A percentile compares a stretch with the other conserved stretches of the same genome.
Evolutionary conservation across 1,140 invertebrate genomes (phyloP).

Genomic region (Papilio aristodemus): DNA sequence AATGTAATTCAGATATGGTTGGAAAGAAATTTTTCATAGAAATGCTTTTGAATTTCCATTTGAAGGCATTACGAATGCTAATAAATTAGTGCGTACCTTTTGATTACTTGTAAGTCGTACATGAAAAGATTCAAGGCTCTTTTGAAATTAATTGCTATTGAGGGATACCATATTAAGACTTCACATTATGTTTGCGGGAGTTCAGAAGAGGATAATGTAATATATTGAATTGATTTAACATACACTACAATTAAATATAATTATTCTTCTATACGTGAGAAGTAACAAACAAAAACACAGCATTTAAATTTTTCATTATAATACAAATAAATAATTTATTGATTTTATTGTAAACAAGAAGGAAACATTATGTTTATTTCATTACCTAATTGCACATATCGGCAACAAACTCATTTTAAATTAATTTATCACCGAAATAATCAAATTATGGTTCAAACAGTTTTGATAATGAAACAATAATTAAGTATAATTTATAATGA

Average conservation of each 20-base stretch:
- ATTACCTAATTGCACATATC: background rate
- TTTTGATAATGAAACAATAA: background rate
- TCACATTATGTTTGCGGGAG: background rate
- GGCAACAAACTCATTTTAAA: background rate
- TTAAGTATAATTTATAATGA: background rate
- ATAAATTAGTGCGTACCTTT: constrained; percentile 11
- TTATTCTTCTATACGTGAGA: no score
- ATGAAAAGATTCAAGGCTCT: background rate
- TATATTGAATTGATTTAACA: background rate
- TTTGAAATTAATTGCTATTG: background rate
- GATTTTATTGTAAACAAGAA: no score
- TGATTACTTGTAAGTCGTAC: background rate
- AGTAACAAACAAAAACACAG: no score
- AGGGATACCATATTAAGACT: background rate
- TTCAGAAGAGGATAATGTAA: background rate
- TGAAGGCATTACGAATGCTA: constrained; percentile 1
- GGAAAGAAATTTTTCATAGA: background rate
- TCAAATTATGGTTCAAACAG: background rate
- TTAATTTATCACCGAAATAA: background rate
- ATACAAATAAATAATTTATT: no score
- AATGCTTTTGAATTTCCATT: constrained; percentile 2
- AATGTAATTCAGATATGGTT: constrained; percentile 3
- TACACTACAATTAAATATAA: no score
- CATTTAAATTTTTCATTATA: no score
- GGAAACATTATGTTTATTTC: no score